Base-by-base conservation (phyloP, 2,888 invertebrate species). In the Hofmannophila pseudospretella region DNA sequence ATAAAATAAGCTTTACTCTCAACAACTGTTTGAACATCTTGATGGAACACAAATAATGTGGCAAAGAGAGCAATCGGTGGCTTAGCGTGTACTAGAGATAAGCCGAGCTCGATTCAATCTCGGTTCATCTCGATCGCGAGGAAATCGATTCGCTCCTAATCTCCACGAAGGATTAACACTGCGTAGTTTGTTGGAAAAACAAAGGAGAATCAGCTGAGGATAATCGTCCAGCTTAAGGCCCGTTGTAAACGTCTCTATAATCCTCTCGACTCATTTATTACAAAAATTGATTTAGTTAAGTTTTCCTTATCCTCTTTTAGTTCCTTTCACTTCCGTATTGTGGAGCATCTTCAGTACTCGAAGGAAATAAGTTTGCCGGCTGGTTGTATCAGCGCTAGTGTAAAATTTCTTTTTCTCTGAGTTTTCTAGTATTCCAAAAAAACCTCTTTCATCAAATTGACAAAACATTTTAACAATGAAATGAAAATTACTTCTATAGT, bases 121-220 rank as follows among this genome's bases (percentile, higher is more conserved):
- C 54, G 45, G 58, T 58, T 61, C 58, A 63, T 58, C 58, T 51
- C 48, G 50, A 64, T 67, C 52, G 49, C 58, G 64, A 62, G 51
- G 51, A 61, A 71, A 75, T 74, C 69, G 64, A 74, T 75, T 73
- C 49, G 52, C 59, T 60, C 58, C 63, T 76, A 72, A 75, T 78
- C 73, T 67, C 58, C 45, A 56, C 50, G 45, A 42, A 41, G 58
- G 65, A 67, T 71, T 69, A 64, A 61, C 54, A 51, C 47, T 47
- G 51, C 54, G 55, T 55, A 63, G 63, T 61, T 67, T 58, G 57
- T 56, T 59, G 51, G 54, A 67, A 66, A 70, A 72, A 70, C 67
- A 70, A 69, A 61, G 57, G 56, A 60, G 55, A 60, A 55, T 58
- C 48, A 49, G 49, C 45, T 45, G 45, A 42, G 44, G 53, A 54